Percentiles rank a stretch among this genome's conserved stretches.
These are phyloP conservation scores for Drosophila seclusa DNA, from an alignment of 2,888 invertebrate species.

Conservation along the genomic window DNA sequence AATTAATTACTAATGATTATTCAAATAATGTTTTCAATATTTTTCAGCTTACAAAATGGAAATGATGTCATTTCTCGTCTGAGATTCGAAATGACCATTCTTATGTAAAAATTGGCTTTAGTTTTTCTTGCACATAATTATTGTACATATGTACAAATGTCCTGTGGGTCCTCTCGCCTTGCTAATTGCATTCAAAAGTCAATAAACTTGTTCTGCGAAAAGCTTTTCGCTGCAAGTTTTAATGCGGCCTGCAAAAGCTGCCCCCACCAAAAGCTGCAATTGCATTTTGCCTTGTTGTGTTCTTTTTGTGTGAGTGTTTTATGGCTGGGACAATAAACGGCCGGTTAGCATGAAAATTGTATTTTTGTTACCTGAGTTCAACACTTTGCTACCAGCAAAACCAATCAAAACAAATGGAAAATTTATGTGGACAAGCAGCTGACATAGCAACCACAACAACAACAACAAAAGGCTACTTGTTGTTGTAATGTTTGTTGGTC, in stretches of 20 bases:
- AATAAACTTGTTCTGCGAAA: slow-evolving; percentile 45
- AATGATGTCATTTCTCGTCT: slow-evolving; percentile 26
- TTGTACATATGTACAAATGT: neutral
- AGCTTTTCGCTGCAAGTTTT: slow-evolving; percentile 59
- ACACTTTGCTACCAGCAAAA: slow-evolving; percentile 41
- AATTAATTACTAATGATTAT: neutral
- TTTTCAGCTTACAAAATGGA: neutral
- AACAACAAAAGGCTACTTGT: slow-evolving; percentile 1
- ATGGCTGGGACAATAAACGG: slow-evolving; percentile 25
- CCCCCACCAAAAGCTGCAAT: slow-evolving; percentile 57
- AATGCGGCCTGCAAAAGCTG: slow-evolving; percentile 60
- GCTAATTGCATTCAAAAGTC: slow-evolving; percentile 32
- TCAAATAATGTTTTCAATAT: neutral
- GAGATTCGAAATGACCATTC: neutral
- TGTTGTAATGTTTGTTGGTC: slow-evolving; percentile 25
- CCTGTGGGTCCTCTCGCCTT: neutral
- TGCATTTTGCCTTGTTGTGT: slow-evolving; percentile 26
- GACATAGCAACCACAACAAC: slow-evolving; percentile 38
- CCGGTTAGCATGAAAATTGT: slow-evolving; percentile 50
- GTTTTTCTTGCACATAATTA: neutral
- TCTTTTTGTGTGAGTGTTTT: slow-evolving; percentile 12
- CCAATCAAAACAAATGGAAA: slow-evolving; percentile 53
- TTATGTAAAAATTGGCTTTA: neutral
- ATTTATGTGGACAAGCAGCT: slow-evolving; percentile 56
- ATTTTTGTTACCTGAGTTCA: slow-evolving; percentile 47